Base-by-base conservation (phyloP, 2,797 vertebrate genomes). In the Poecilia picta region DNA sequence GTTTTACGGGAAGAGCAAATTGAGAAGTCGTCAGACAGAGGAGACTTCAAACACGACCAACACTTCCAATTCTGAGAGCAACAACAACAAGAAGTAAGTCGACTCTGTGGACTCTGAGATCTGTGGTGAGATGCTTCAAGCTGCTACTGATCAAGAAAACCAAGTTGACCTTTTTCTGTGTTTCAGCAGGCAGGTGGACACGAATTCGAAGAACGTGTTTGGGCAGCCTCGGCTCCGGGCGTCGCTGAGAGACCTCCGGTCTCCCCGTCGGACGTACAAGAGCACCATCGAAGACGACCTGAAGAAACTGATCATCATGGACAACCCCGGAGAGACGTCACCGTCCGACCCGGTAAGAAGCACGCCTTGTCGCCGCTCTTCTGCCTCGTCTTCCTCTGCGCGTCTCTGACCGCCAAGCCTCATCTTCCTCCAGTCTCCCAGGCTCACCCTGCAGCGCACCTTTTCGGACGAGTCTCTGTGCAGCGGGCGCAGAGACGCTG, bases 291-390 rank as follows among this genome's bases (percentile, higher is more conserved):
- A 98, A 86, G 98, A 98, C 0, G 98, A 98, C 89, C 92, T 99
- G 75, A 98, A 98, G 91, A 98, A 97, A 43, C 96, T 99, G 74
- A 98, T 99, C 82, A 96, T 98, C 92, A 97, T 98, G 97, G 98
- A 99, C 95, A 95, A 94, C 88, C 92, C 95, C 0, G 87, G 90
- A 31, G 95, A 96, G 53, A 66, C 51, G 0, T 92, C 94, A 1
- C 96, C 96, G 20, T 91, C 95, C 76, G 96, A 97, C 10, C 90
- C 89, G 7, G 96, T 96, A 83, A 94, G 94, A 33, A 82, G 16
- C 25, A 46, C 57, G 23, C 53, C 33, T 3, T 3, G 16, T 1
- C 8, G 33, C n/a, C 4, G n/a, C 20, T 16, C 57, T 64, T 23
- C 3, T 33, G 39, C 55, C 15, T 57, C 1, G 1, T 2, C 31